Evolutionary conservation across 2,113 vertebrate genomes (phyloP).

Genomic region (Gobius niger): DNA sequence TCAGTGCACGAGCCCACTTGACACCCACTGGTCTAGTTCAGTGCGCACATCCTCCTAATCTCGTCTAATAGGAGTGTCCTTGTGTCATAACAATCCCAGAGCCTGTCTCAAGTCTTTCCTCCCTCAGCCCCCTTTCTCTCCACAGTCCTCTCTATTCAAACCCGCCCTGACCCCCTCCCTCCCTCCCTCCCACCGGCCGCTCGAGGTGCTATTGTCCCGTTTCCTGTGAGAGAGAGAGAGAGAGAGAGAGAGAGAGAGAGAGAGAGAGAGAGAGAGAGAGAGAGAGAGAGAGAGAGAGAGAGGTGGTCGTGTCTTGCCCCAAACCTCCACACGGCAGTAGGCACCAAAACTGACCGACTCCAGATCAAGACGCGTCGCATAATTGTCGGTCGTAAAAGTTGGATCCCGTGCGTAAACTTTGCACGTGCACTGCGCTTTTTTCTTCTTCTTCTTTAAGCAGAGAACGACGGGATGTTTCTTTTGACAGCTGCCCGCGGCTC

Average conservation of each 20-base stretch:
- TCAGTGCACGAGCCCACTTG: background rate
- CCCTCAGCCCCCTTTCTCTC: background rate
- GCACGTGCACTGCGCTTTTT: background rate
- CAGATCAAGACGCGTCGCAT: background rate
- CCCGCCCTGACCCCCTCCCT: background rate
- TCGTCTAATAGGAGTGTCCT: background rate
- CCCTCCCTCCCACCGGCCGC: slow-evolving; percentile 25
- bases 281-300: background rate
- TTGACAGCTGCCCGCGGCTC: slow-evolving; percentile 55
- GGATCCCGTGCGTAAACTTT: background rate
- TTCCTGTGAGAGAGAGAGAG: slow-evolving; percentile 59
- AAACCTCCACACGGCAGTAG: background rate
- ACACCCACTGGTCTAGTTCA: background rate
- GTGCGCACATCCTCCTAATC: background rate
- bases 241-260: no score
- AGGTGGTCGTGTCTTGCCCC: slow-evolving; percentile 9
- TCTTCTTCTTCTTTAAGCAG: no score
- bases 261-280: no score
- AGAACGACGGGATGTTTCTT: slow-evolving; percentile 9
- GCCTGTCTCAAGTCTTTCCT: background rate
- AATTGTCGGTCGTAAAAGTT: background rate
- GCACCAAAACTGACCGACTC: background rate
- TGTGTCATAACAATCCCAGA: slow-evolving; percentile 1
- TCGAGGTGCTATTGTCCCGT: slow-evolving; percentile 69
- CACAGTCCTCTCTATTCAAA: background rate